Conservation (phyloP, 2,113 vertebrate genomes). For the Megaceryle maxima region DNA sequence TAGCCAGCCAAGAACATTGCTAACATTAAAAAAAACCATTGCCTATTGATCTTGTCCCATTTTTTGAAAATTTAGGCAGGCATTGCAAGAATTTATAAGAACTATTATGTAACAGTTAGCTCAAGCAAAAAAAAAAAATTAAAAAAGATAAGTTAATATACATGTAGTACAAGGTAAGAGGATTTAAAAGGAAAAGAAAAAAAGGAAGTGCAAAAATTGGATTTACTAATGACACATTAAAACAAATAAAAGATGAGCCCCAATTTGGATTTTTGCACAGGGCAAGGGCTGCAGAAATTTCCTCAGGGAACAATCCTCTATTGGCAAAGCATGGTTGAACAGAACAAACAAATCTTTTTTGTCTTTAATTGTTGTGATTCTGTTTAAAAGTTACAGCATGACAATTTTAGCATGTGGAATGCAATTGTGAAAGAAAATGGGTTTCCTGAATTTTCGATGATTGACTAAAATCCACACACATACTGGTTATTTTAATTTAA, state of each 20-base stretch:
- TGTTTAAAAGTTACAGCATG: neutral
- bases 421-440: slow-evolving; percentile 14
- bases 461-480: slow-evolving; percentile 11
- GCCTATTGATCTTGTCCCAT: neutral
- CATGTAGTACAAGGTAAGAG: neutral
- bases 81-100: neutral
- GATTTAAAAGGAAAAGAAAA: neutral
- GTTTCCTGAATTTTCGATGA: neutral
- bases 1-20: neutral
- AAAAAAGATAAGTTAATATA: neutral
- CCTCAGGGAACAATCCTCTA: neutral
- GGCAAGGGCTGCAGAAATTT: neutral
- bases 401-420: neutral
- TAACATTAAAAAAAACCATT: neutral
- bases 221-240: neutral
- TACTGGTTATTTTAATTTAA: slow-evolving; percentile 45
- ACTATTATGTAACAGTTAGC: neutral
- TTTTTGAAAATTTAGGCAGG: neutral
- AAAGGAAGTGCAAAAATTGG: neutral
- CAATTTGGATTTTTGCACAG: neutral
- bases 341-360: neutral
- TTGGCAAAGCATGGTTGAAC: neutral
- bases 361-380: neutral
- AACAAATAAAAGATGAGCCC: neutral
- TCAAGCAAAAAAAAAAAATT: neutral